Evolutionary conservation across 2,888 invertebrate species (phyloP).

Genomic region (Leptinotarsa haldemani): DNA sequence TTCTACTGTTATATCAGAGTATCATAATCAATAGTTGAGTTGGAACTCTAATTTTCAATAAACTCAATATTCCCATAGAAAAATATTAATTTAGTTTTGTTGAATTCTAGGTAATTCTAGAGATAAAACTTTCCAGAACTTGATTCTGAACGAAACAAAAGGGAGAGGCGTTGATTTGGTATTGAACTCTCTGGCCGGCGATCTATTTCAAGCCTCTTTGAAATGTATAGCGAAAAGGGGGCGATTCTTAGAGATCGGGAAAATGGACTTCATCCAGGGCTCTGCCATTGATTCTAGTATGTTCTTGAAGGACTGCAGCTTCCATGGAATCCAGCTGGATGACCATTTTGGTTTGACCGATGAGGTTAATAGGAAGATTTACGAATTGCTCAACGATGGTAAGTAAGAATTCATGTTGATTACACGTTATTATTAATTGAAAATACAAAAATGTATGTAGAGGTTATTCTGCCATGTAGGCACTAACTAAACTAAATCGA

Average conservation of each 20-base stretch:
- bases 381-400: slow-evolving; percentile 69
- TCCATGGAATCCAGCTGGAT: slow-evolving; percentile 83
- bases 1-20: no score
- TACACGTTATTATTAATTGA: no score
- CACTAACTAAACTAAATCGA: no score
- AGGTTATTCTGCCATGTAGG: no score
- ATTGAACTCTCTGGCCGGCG: slow-evolving; percentile 91
- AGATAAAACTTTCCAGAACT: slow-evolving; percentile 86
- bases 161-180: slow-evolving; percentile 92
- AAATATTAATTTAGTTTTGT: neutral
- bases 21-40: no score
- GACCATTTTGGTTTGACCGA: slow-evolving; percentile 69
- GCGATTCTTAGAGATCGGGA: slow-evolving; percentile 87
- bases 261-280: slow-evolving; percentile 81
- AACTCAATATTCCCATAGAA: neutral
- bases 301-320: slow-evolving; percentile 76
- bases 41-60: neutral
- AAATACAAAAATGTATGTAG: no score
- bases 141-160: slow-evolving; percentile 82
- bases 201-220: slow-evolving; percentile 82
- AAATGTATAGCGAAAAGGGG: slow-evolving; percentile 73
- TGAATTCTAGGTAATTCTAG: slow-evolving; percentile 72
- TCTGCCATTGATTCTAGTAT: slow-evolving; percentile 71
- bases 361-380: slow-evolving; percentile 68
- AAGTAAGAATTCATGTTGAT: neutral